These are phyloP conservation scores for Montipora efflorescens DNA, from an alignment of 64 coral and sea anemone genomes.

Conservation along the genomic window DNA sequence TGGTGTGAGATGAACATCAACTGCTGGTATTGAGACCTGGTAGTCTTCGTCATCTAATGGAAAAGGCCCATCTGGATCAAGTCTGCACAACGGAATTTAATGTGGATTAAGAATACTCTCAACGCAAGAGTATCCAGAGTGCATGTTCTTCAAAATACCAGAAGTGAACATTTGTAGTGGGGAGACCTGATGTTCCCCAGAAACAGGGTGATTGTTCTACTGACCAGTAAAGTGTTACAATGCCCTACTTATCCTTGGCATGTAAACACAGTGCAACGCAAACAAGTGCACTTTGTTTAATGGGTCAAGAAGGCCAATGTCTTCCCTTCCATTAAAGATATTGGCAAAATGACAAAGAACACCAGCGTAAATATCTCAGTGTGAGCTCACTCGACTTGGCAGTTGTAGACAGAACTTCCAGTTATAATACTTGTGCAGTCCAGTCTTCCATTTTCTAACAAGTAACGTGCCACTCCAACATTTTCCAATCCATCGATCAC, in stretches of 20 bases:
- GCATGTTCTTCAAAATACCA: conserved; percentile 78
- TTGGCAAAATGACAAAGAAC: too few relatives aligned
- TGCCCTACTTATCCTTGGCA: too few relatives aligned
- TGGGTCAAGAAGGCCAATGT: conserved; percentile 28
- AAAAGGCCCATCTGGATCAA: not conserved
- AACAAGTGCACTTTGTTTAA: conserved; percentile 82
- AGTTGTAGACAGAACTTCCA: too few relatives aligned
- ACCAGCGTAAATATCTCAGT: not conserved
- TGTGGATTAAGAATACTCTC: too few relatives aligned
- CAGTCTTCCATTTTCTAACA: conserved; percentile 54
- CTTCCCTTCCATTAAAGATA: too few relatives aligned
- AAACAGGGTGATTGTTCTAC: conserved; percentile 84
- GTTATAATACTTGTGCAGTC: not conserved
- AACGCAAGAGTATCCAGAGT: conserved; percentile 57
- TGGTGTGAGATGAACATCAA: conserved; percentile 6
- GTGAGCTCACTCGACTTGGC: conserved; percentile 36
- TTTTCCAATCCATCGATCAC: conserved; percentile 63
- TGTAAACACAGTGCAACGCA: too few relatives aligned
- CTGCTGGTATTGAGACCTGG: not conserved
- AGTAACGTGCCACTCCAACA: conserved; percentile 53
- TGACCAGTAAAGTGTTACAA: conserved; percentile 48
- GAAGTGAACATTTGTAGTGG: too few relatives aligned
- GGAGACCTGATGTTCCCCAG: conserved; percentile 76
- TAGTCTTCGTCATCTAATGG: conserved; percentile 7
- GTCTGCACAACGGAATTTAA: not conserved